Conservation (phyloP, 1,140 invertebrate genomes). For the Mylabris phalerata region DNA sequence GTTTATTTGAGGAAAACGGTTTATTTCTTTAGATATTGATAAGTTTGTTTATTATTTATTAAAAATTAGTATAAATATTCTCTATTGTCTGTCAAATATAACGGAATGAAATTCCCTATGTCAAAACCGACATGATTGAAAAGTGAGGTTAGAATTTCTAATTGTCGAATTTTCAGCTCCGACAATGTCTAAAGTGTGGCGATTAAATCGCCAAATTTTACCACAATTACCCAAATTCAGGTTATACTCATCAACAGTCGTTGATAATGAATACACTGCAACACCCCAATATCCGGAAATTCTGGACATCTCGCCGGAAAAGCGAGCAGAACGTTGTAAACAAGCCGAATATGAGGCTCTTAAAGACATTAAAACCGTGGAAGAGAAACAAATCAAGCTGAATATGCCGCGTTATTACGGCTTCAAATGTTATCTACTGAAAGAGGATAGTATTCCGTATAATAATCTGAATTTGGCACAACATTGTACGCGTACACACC, state of each 20-base stretch:
- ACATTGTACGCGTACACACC: conserved; percentile 64
- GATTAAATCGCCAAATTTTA: too few species aligned
- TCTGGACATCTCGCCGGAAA: conserved; percentile 46
- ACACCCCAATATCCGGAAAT: conserved; percentile 56
- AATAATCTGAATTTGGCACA: conserved; percentile 60
- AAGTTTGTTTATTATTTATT: too few species aligned
- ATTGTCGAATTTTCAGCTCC: too few species aligned
- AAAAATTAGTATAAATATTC: too few species aligned
- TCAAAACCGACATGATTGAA: too few species aligned
- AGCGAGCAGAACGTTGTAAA: conserved; percentile 40
- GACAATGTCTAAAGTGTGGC: too few species aligned
- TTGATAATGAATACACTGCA: conserved; percentile 31
- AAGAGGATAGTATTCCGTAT: conserved; percentile 55
- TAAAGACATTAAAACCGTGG: conserved; percentile 58
- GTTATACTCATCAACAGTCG: not conserved
- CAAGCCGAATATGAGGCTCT: conserved; percentile 53
- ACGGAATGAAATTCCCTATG: too few species aligned
- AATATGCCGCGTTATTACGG: conserved; percentile 78
- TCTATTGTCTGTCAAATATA: too few species aligned
- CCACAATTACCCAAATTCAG: too few species aligned
- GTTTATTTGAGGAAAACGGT: too few species aligned
- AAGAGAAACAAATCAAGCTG: conserved; percentile 74
- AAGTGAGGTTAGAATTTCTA: too few species aligned
- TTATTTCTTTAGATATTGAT: too few species aligned
- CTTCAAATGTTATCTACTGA: conserved; percentile 55